Conservation (phyloP, 2,113 vertebrate genomes). For the Dasyornis broadbenti region DNA sequence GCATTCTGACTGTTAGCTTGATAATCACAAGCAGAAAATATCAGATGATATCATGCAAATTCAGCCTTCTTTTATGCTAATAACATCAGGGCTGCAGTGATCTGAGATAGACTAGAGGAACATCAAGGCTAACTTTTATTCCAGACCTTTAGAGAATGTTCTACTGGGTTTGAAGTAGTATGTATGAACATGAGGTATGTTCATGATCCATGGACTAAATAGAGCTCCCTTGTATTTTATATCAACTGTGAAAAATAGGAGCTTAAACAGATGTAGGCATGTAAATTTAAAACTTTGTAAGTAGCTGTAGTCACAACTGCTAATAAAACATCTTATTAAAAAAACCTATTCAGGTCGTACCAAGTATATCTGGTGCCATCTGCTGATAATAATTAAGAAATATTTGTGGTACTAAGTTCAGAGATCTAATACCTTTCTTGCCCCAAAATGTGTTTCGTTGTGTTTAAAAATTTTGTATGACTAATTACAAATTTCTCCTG, state of each 20-base stretch:
- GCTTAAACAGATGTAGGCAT: neutral
- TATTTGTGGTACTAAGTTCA: neutral
- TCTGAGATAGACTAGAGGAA: neutral
- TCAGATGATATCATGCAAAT: neutral
- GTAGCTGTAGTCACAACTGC: neutral
- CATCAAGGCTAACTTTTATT: neutral
- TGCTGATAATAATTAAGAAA: slow-evolving; percentile 59
- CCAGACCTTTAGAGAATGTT: neutral
- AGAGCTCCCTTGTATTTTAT: neutral
- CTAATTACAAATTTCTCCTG: neutral
- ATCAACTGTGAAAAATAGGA: neutral
- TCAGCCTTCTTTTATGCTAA: neutral
- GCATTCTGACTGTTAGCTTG: neutral
- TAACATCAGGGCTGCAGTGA: neutral
- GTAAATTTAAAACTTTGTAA: neutral
- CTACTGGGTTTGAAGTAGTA: neutral
- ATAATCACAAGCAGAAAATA: neutral
- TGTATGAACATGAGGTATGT: neutral
- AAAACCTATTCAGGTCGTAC: neutral
- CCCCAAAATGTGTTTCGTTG: neutral
- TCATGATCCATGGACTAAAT: neutral
- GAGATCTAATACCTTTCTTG: neutral
- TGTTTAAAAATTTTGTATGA: neutral
- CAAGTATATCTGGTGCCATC: slow-evolving; percentile 54
- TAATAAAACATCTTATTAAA: neutral